A percentile compares a stretch with the other conserved stretches of the same genome.
phyloP scores from a whole-genome alignment of 2,888 invertebrate species.

The Tetanocera ferruginea region DNA sequence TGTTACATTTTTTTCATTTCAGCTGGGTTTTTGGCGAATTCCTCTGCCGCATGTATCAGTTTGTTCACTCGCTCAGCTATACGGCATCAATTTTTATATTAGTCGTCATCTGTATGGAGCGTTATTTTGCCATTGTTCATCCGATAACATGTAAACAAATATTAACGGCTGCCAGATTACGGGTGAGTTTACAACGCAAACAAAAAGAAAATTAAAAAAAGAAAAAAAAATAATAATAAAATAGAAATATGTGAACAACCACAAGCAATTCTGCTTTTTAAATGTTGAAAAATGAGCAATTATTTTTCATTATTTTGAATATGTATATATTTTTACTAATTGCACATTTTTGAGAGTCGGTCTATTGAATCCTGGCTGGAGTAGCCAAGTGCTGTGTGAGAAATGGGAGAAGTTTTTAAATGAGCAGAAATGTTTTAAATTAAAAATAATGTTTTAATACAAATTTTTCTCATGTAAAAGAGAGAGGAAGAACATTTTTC shows the following conservation, averaged over 20 bases:
- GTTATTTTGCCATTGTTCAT: conserved; percentile 88
- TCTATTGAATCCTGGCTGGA: too few species aligned
- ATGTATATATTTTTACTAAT: too few species aligned
- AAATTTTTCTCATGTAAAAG: too few species aligned
- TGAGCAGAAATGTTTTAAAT: too few species aligned
- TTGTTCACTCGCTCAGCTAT: conserved; percentile 89
- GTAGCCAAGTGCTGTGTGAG: too few species aligned
- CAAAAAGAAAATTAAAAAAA: neutral
- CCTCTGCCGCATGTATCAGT: conserved; percentile 92
- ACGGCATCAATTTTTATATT: conserved; percentile 91
- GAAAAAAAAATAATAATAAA: neutral
- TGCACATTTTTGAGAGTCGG: too few species aligned
- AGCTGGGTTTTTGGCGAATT: conserved; percentile 88
- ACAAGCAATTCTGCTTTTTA: too few species aligned
- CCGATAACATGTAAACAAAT: conserved; percentile 88
- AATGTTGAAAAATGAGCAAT: too few species aligned
- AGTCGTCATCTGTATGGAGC: conserved; percentile 88
- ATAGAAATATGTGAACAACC: neutral
- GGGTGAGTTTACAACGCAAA: conserved; percentile 73
- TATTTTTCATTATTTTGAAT: too few species aligned
- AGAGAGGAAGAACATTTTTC: too few species aligned
- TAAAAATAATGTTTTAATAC: too few species aligned
- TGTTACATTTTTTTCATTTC: conserved; percentile 56
- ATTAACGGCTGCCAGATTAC: conserved; percentile 80
- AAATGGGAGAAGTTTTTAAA: too few species aligned